Evolutionary conservation across 92 coral and sea anemone genomes (phyloP).

Genomic region (Parazoanthus atlanticus): DNA sequence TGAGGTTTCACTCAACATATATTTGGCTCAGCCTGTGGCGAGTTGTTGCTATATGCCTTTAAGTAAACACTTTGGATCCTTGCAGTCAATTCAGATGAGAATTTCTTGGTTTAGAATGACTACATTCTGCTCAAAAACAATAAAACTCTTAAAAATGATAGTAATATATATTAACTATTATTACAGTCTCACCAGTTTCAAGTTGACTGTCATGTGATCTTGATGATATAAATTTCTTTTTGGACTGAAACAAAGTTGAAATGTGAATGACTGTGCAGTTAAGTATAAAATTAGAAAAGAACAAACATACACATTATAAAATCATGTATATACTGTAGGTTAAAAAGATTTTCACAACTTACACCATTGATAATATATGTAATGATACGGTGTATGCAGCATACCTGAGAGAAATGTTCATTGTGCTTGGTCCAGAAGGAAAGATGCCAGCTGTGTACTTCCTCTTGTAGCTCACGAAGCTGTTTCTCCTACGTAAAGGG

Average conservation of each 20-base stretch:
- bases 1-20: too few relatives aligned
- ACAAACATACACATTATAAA: neutral
- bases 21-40: too few relatives aligned
- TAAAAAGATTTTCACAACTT: too few relatives aligned
- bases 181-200: conserved; percentile 30
- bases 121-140: neutral
- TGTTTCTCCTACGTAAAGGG: neutral
- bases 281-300: neutral
- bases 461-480: conserved; percentile 27
- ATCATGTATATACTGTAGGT: too few relatives aligned
- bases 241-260: conserved; percentile 15
- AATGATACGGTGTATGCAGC: neutral
- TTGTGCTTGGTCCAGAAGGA: conserved; percentile 41
- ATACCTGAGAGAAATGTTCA: conserved; percentile 27
- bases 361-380: too few relatives aligned
- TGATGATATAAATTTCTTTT: conserved; percentile 33
- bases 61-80: too few relatives aligned
- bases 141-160: too few relatives aligned
- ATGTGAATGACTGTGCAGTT: neutral
- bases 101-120: neutral
- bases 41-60: too few relatives aligned
- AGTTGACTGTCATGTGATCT: conserved; percentile 7
- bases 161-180: too few relatives aligned
- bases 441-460: conserved; percentile 26
- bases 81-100: too few relatives aligned